These are phyloP conservation scores for Syrmaticus mikado DNA, from an alignment of 2,113 vertebrate species.

Conservation along the genomic window DNA sequence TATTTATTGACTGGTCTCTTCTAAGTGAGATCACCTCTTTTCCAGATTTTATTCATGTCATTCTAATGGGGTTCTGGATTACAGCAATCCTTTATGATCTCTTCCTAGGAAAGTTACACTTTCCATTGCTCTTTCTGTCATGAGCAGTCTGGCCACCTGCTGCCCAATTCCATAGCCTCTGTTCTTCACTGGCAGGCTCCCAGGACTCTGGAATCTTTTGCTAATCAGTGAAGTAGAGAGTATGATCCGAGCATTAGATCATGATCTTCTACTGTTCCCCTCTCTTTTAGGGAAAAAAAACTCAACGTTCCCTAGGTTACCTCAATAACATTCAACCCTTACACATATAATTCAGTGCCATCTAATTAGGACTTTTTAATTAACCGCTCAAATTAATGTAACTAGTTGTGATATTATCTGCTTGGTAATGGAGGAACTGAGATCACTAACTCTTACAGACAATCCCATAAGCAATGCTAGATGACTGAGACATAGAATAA, in stretches of 20 bases:
- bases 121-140: background rate
- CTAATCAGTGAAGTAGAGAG: background rate
- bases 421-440: background rate
- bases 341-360: background rate
- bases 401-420: background rate
- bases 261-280: background rate
- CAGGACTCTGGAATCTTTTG: background rate
- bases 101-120: background rate
- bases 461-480: background rate
- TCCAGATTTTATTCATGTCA: background rate
- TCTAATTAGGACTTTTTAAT: background rate
- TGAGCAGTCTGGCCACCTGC: background rate
- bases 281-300: background rate
- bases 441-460: background rate
- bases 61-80: background rate
- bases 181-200: background rate
- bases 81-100: background rate
- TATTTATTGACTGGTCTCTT: background rate
- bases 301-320: background rate
- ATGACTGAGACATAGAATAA: background rate
- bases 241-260: background rate
- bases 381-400: background rate
- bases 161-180: background rate
- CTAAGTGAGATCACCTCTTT: background rate
- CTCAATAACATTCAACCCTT: background rate